phyloP scores from a whole-genome alignment of 2,888 invertebrate species.

The Acanthopleura granulata region DNA sequence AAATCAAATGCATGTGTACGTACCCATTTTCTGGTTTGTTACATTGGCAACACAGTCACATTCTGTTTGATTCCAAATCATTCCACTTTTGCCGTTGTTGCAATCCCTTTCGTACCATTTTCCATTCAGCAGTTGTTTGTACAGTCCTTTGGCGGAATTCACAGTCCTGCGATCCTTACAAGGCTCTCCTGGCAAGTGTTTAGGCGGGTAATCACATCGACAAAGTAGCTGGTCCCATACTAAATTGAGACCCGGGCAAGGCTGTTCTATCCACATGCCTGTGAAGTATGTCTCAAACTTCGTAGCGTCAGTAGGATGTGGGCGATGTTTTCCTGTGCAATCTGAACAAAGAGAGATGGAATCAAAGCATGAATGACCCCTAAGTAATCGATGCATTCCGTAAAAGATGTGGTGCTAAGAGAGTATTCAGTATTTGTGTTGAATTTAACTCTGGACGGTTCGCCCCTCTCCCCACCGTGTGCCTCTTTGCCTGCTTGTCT shows the following conservation, averaged over 20 bases:
- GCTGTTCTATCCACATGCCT: conserved; percentile 36
- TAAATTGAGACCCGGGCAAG: conserved; percentile 33
- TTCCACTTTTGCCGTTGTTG: conserved; percentile 34
- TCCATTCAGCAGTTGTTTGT: conserved; percentile 39
- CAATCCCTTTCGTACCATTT: conserved; percentile 40
- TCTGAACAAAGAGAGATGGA: conserved; percentile 22
- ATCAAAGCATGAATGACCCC: no score
- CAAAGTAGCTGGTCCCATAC: conserved; percentile 41
- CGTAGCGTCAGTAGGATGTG: conserved; percentile 31
- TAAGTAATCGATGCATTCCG: no score
- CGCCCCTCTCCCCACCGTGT: no score
- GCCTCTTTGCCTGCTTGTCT: no score
- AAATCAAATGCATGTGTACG: neutral
- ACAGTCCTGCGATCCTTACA: conserved; percentile 24
- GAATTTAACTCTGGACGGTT: no score
- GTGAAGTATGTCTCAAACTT: conserved; percentile 38
- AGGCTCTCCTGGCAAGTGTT: conserved; percentile 4
- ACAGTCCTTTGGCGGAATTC: conserved; percentile 27
- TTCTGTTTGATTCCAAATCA: conserved; percentile 41
- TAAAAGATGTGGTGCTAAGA: no score
- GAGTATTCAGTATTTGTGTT: no score
- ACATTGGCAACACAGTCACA: conserved; percentile 32
- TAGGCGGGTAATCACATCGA: conserved; percentile 35
- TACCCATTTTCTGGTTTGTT: conserved; percentile 1
- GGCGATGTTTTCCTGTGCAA: conserved; percentile 29